Percentiles rank a stretch among this genome's conserved stretches.
Evolutionary conservation across 2,888 invertebrate genomes (phyloP).

Genomic region (Merodon equestris): DNA sequence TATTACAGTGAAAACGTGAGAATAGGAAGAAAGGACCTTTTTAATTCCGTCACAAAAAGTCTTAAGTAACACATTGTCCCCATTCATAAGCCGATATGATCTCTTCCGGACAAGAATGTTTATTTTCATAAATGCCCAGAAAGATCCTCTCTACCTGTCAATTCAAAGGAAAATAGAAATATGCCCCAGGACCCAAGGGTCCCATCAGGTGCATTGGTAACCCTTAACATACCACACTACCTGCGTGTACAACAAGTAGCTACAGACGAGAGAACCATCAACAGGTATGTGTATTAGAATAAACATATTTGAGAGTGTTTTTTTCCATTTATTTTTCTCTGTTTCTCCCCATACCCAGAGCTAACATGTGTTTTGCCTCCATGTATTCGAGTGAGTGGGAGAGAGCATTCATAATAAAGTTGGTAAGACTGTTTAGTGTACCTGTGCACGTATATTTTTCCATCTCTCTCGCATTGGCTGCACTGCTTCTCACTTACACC

Average conservation of each 20-base stretch:
- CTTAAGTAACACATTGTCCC: too few relatives aligned
- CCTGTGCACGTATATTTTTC: slow-evolving; percentile 12
- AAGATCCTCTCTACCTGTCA: too few relatives aligned
- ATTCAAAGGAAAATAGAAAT: too few relatives aligned
- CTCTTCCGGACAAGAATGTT: too few relatives aligned
- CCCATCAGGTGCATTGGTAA: slow-evolving; percentile 21
- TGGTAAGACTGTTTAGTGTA: slow-evolving; percentile 13
- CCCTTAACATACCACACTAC: slow-evolving; percentile 23
- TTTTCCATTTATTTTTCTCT: too few relatives aligned
- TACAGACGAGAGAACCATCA: slow-evolving; percentile 14
- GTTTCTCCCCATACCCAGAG: too few relatives aligned
- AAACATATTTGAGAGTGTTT: slow-evolving; percentile 2
- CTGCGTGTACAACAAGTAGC: slow-evolving; percentile 32
- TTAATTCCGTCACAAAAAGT: too few relatives aligned
- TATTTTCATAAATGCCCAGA: too few relatives aligned
- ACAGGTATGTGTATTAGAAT: slow-evolving; percentile 40
- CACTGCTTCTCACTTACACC: slow-evolving; percentile 42
- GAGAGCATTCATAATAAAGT: slow-evolving; percentile 24
- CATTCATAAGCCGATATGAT: too few relatives aligned
- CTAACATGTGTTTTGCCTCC: slow-evolving; percentile 4
- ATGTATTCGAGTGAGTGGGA: slow-evolving; percentile 44
- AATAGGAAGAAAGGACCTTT: too few relatives aligned
- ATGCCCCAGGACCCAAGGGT: too few relatives aligned
- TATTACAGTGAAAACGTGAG: too few relatives aligned
- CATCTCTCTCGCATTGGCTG: slow-evolving; percentile 6